phyloP scores from a whole-genome alignment of 2,888 invertebrate species.

The Cryptops parisi region DNA sequence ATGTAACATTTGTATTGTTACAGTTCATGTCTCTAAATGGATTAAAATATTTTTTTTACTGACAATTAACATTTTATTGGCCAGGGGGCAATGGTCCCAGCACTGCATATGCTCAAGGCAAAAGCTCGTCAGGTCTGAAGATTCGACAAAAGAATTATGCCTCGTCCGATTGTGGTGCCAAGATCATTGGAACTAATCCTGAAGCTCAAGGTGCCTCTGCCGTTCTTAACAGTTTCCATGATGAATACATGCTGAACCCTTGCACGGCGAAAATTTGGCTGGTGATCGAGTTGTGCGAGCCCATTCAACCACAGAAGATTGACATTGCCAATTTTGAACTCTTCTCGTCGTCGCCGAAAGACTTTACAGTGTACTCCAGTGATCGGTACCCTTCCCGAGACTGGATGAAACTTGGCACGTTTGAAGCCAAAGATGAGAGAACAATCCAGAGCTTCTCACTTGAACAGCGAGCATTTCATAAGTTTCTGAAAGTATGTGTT shows the following conservation, averaged over 20 bases:
- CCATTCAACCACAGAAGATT: slow-evolving; percentile 82
- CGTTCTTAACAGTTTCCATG: slow-evolving; percentile 73
- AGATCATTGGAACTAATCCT: slow-evolving; percentile 80
- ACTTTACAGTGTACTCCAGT: slow-evolving; percentile 72
- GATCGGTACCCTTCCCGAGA: slow-evolving; percentile 83
- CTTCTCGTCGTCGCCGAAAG: slow-evolving; percentile 91
- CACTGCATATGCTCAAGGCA: slow-evolving; percentile 5
- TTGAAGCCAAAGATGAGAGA: slow-evolving; percentile 71
- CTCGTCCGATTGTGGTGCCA: slow-evolving; percentile 92
- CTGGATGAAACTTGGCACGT: slow-evolving; percentile 78
- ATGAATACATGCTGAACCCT: slow-evolving; percentile 96
- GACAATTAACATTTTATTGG: not conserved
- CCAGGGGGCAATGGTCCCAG: slow-evolving; percentile 5
- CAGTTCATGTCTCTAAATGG: not conserved
- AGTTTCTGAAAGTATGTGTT: slow-evolving; percentile 74
- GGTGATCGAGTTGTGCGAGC: slow-evolving; percentile 93
- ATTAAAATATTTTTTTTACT: not conserved
- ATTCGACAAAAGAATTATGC: slow-evolving; percentile 86
- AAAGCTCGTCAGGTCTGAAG: slow-evolving; percentile 35
- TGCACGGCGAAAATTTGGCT: slow-evolving; percentile 91
- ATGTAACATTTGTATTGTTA: not conserved
- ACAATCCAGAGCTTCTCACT: slow-evolving; percentile 73
- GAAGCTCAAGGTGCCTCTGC: slow-evolving; percentile 69
- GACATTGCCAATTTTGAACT: slow-evolving; percentile 95
- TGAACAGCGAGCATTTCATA: slow-evolving; percentile 66